Percentiles rank a stretch among this genome's conserved stretches.
phyloP scores from a whole-genome alignment of 1,140 invertebrate genomes.

The Tetranychus cinnabarinus region DNA sequence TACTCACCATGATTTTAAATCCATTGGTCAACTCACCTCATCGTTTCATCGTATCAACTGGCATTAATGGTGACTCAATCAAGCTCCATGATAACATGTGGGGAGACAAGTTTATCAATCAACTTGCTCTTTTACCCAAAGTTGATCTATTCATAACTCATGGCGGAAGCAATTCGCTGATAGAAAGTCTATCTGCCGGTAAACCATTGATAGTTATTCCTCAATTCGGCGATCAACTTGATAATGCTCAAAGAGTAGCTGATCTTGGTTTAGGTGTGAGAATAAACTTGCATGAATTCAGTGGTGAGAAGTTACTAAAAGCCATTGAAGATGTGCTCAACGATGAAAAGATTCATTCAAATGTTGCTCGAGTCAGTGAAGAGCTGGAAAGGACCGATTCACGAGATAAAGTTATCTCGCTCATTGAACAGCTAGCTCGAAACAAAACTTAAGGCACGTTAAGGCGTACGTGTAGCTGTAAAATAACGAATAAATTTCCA shows the following conservation, averaged over 20 bases:
- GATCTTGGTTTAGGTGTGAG: neutral
- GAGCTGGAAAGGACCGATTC: neutral
- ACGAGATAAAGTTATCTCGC: too few species aligned
- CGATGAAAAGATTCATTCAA: neutral
- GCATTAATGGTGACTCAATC: neutral
- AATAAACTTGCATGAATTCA: neutral
- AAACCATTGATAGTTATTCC: neutral
- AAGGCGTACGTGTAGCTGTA: too few species aligned
- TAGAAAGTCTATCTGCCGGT: neutral
- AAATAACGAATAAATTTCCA: too few species aligned
- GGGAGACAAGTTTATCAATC: neutral
- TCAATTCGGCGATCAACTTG: conserved; percentile 1
- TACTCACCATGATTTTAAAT: neutral
- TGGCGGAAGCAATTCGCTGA: neutral
- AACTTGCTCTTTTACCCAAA: neutral
- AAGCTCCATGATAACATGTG: neutral
- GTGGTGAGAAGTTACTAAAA: neutral
- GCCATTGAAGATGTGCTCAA: neutral
- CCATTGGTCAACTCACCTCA: neutral
- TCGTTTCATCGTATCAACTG: neutral
- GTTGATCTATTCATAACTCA: neutral
- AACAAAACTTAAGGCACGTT: too few species aligned
- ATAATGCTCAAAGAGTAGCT: neutral
- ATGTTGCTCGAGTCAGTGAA: neutral
- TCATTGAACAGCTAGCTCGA: too few species aligned